Conservation (phyloP, 2,888 invertebrate species). For the Chouioia cunea region DNA sequence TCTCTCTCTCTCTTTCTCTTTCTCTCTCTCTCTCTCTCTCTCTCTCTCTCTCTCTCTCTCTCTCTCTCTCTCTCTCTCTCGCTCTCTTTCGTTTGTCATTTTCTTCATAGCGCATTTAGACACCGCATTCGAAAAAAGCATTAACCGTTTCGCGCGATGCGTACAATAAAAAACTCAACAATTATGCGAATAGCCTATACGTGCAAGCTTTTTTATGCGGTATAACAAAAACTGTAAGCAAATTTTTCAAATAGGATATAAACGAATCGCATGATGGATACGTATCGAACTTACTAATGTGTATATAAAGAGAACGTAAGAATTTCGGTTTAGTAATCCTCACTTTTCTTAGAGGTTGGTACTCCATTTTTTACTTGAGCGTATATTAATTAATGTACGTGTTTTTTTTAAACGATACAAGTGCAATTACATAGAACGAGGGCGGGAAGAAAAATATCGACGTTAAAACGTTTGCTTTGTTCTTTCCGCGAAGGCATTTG, state of each 20-base stretch:
- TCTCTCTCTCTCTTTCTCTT: background rate
- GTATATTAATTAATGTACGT: no score
- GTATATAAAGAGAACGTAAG: background rate
- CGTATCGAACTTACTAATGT: conserved; percentile 24
- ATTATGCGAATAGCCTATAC: background rate
- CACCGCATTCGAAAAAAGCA: conserved; percentile 41
- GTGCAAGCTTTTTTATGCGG: conserved; percentile 16
- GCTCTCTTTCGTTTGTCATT: conserved; percentile 33
- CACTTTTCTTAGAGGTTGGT: no score
- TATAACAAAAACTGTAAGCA: conserved; percentile 53
- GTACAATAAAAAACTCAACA: background rate
- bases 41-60: conserved; percentile 7
- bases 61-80: background rate
- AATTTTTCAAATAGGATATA: conserved; percentile 49
- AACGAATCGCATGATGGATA: conserved; percentile 11
- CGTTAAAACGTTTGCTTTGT: no score
- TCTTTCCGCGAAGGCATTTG: no score
- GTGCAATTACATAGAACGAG: no score
- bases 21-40: conserved; percentile 21
- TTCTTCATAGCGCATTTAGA: conserved; percentile 30
- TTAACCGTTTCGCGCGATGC: background rate
- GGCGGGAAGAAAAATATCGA: no score
- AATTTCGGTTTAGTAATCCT: no score
- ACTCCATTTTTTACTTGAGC: no score
- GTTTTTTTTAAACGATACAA: no score